Evolutionary conservation across 2,797 vertebrate species (phyloP).

Genomic region (Chelonia mydas): DNA sequence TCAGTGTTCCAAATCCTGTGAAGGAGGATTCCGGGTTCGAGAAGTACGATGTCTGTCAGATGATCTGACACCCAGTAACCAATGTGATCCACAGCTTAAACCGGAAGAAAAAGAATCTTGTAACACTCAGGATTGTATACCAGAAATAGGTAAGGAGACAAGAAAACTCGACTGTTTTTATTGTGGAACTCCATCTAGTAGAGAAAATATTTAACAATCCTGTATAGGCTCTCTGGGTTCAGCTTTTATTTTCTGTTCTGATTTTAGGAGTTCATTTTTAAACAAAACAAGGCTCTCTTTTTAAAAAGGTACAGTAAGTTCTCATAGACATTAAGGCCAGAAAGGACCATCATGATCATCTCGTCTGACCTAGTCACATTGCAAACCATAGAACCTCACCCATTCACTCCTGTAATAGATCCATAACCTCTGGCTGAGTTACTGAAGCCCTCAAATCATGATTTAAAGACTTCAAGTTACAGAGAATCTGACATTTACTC

Average conservation of each 20-base stretch:
- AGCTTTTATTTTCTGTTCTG: neutral
- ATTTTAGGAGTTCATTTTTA: neutral
- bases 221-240: neutral
- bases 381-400: neutral
- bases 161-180: neutral
- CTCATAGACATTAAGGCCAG: neutral
- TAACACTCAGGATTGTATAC: conserved; percentile 89
- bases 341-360: neutral
- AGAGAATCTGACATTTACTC: neutral
- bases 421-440: neutral
- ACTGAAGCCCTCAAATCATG: neutral
- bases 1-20: conserved; percentile 96
- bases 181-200: conserved; percentile 53
- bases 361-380: neutral
- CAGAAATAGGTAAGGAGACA: conserved; percentile 87
- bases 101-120: conserved; percentile 88
- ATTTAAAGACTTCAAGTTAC: neutral
- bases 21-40: conserved; percentile 91
- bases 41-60: conserved; percentile 94
- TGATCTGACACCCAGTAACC: conserved; percentile 85
- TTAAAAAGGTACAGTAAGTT: neutral
- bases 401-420: neutral
- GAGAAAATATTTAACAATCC: neutral
- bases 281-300: neutral
- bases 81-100: conserved; percentile 85